Evolutionary conservation across 2,888 invertebrate species (phyloP).

Genomic region (Ryuthela nishihirai): DNA sequence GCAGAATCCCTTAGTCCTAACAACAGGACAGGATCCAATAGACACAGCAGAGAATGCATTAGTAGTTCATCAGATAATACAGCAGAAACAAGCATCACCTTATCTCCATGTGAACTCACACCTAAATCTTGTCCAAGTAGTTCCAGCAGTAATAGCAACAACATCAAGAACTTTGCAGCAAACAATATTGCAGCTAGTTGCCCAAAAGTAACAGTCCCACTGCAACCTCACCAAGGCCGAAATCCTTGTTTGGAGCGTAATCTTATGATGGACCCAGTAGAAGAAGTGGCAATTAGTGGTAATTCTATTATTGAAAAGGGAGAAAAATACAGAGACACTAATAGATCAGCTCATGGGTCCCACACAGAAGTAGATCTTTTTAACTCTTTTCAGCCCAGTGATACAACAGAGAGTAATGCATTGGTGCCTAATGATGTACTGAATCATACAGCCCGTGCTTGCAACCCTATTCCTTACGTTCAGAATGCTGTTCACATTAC

Average conservation of each 20-base stretch:
- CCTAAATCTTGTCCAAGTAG: slow-evolving; percentile 55
- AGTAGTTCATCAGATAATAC: slow-evolving; percentile 55
- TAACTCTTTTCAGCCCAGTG: slow-evolving; percentile 45
- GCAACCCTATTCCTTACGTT: slow-evolving; percentile 63
- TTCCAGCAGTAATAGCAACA: slow-evolving; percentile 44
- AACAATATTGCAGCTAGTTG: slow-evolving; percentile 39
- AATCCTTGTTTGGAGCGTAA: slow-evolving; percentile 78
- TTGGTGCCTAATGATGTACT: slow-evolving; percentile 55
- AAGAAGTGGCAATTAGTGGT: slow-evolving; percentile 55
- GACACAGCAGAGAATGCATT: slow-evolving; percentile 24
- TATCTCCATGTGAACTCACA: slow-evolving; percentile 58
- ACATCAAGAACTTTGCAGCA: slow-evolving; percentile 46
- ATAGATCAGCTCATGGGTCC: slow-evolving; percentile 12
- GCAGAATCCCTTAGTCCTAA: slow-evolving; percentile 11
- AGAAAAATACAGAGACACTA: slow-evolving; percentile 33
- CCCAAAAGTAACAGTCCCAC: slow-evolving; percentile 45
- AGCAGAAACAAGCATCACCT: slow-evolving; percentile 59
- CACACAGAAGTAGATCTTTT: slow-evolving; percentile 44
- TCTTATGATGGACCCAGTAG: slow-evolving; percentile 57
- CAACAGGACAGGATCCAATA: slow-evolving; percentile 10
- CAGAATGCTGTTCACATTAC: slow-evolving; percentile 63
- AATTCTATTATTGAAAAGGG: slow-evolving; percentile 49
- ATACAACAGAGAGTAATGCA: slow-evolving; percentile 48
- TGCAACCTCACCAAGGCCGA: slow-evolving; percentile 79
- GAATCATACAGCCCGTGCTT: slow-evolving; percentile 45